phyloP scores from a whole-genome alignment of 2,888 invertebrate species.

The Embidobia sp. region DNA sequence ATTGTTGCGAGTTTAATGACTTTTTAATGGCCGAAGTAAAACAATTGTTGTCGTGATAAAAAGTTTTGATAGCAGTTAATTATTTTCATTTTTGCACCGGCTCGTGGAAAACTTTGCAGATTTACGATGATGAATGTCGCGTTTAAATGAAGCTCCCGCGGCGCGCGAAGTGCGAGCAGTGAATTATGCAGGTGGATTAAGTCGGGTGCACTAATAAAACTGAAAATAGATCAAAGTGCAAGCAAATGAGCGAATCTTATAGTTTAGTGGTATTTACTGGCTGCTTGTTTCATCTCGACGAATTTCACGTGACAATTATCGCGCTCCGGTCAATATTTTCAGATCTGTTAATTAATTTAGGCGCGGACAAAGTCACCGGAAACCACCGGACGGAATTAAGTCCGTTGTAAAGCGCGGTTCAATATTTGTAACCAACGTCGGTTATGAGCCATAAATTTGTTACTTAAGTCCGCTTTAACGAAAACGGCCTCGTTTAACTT shows the following conservation, averaged over 20 bases:
- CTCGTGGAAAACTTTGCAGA: slow-evolving; percentile 29
- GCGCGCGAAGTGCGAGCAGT: slow-evolving; percentile 29
- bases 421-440: slow-evolving; percentile 1
- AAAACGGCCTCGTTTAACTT: too few species aligned
- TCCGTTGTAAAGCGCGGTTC: too few species aligned
- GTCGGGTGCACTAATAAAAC: slow-evolving; percentile 47
- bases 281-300: slow-evolving; percentile 41
- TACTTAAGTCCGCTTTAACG: neutral
- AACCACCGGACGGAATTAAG: neutral
- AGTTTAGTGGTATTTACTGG: slow-evolving; percentile 21
- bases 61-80: slow-evolving; percentile 56
- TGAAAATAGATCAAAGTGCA: slow-evolving; percentile 58
- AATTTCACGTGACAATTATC: slow-evolving; percentile 36
- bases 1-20: slow-evolving; percentile 40
- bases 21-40: slow-evolving; percentile 53
- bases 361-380: slow-evolving; percentile 2
- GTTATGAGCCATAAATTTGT: neutral
- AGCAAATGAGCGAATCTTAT: slow-evolving; percentile 24
- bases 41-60: slow-evolving; percentile 9
- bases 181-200: slow-evolving; percentile 49
- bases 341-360: slow-evolving; percentile 40
- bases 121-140: slow-evolving; percentile 46
- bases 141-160: slow-evolving; percentile 36
- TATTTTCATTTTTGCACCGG: slow-evolving; percentile 27
- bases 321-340: slow-evolving; percentile 32